phyloP scores from a whole-genome alignment of 2,888 invertebrate genomes.

The Scelioninae gen. 2 region DNA sequence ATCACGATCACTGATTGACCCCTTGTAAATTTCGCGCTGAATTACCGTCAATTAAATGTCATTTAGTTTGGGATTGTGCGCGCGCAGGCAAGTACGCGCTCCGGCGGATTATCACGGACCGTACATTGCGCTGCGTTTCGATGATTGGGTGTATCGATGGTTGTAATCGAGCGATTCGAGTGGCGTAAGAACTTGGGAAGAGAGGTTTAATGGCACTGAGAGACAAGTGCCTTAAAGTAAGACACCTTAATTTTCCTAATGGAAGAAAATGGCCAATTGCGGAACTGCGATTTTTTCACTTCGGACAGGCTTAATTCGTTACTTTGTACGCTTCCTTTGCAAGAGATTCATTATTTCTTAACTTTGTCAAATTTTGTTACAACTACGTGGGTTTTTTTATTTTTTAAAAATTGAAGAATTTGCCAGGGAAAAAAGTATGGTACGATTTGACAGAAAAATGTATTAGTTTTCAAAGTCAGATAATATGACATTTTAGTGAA shows the following conservation, averaged over 20 bases:
- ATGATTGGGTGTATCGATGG: slow-evolving; percentile 48
- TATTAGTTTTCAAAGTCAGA: too few species aligned
- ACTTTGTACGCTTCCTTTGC: too few species aligned
- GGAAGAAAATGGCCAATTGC: neutral
- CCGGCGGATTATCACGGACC: slow-evolving; percentile 39
- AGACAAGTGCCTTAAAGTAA: slow-evolving; percentile 7
- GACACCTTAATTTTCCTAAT: neutral
- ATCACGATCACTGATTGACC: slow-evolving; percentile 51
- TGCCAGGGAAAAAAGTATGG: too few species aligned
- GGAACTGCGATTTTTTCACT: too few species aligned
- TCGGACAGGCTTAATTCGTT: too few species aligned
- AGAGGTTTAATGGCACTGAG: slow-evolving; percentile 8
- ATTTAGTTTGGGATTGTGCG: slow-evolving; percentile 69
- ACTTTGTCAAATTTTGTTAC: too few species aligned
- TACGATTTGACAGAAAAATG: too few species aligned
- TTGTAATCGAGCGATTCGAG: slow-evolving; percentile 38
- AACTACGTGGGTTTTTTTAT: too few species aligned
- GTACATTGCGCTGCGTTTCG: slow-evolving; percentile 40
- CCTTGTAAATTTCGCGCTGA: slow-evolving; percentile 53
- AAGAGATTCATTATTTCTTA: too few species aligned
- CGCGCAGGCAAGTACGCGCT: slow-evolving; percentile 50
- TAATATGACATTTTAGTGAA: too few species aligned
- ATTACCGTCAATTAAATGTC: slow-evolving; percentile 70
- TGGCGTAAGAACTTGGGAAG: slow-evolving; percentile 14
- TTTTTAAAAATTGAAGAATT: too few species aligned